phyloP scores from a whole-genome alignment of 2,797 vertebrate species.

The Delichon dasypus region DNA sequence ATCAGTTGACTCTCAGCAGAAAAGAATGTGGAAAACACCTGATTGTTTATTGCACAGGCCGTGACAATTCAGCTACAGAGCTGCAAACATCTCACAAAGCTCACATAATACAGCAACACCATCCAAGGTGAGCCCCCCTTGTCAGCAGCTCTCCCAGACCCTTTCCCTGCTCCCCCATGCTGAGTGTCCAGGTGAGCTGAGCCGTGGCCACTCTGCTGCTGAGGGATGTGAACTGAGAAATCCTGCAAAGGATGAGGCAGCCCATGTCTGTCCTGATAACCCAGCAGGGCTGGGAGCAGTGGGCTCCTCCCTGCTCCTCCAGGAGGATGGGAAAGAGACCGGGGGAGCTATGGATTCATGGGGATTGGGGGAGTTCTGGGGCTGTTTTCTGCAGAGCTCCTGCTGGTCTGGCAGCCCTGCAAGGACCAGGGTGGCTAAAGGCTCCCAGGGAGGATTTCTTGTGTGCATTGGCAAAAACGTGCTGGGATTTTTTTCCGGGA shows the following conservation, averaged over 20 bases:
- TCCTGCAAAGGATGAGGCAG: background rate
- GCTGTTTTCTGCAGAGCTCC: background rate
- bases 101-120: no score
- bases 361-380: fast-evolving
- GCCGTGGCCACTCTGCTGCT: fast-evolving
- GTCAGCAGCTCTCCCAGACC: background rate
- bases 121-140: background rate
- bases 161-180: background rate
- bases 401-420: background rate
- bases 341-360: fast-evolving
- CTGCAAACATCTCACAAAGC: no score
- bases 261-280: fast-evolving
- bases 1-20: no score
- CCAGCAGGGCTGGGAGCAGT: fast-evolving
- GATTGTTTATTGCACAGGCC: no score
- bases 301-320: background rate
- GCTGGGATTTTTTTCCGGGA: background rate
- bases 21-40: no score
- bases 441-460: background rate
- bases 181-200: background rate
- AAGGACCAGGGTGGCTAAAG: background rate
- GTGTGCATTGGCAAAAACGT: background rate
- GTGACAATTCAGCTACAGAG: no score
- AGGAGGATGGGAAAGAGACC: background rate
- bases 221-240: background rate